These are phyloP conservation scores for Diadema setosum DNA, from an alignment of 35 echinoderm and acorn worm species.

Conservation along the genomic window DNA sequence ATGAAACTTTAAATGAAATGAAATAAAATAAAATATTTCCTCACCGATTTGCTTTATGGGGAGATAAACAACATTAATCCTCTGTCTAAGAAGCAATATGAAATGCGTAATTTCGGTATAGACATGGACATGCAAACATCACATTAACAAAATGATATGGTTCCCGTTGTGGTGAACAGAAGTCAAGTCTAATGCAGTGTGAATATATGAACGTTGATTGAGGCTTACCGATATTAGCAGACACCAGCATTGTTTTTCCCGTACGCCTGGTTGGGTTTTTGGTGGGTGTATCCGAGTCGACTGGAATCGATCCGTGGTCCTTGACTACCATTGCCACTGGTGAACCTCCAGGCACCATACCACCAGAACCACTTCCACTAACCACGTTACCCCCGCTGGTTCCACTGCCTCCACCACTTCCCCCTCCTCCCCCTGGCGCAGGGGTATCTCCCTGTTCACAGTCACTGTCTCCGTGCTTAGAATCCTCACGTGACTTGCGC, in stretches of 20 bases:
- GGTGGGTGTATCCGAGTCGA: background rate
- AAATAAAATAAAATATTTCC: too few relatives aligned
- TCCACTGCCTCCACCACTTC: background rate
- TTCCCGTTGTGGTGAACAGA: too few relatives aligned
- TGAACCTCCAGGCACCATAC: background rate
- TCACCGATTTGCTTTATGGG: too few relatives aligned
- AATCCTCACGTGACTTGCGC: slow-evolving; percentile 45
- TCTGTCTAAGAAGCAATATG: too few relatives aligned
- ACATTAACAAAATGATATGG: too few relatives aligned
- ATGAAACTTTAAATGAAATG: too few relatives aligned
- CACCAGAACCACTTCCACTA: too few relatives aligned
- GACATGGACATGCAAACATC: too few relatives aligned
- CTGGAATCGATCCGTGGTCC: background rate
- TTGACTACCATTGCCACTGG: background rate
- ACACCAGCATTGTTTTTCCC: slow-evolving; percentile 2
- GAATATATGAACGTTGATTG: too few relatives aligned
- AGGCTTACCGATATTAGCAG: slow-evolving; percentile 8
- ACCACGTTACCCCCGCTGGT: background rate
- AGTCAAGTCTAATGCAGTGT: too few relatives aligned
- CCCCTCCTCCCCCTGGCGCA: background rate
- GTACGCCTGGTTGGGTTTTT: background rate
- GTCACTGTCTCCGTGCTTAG: slow-evolving; percentile 1
- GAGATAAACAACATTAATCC: too few relatives aligned
- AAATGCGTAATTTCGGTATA: too few relatives aligned
- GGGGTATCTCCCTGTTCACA: background rate